Conservation (phyloP, 2,797 vertebrate genomes). For the Phataginus tricuspis region DNA sequence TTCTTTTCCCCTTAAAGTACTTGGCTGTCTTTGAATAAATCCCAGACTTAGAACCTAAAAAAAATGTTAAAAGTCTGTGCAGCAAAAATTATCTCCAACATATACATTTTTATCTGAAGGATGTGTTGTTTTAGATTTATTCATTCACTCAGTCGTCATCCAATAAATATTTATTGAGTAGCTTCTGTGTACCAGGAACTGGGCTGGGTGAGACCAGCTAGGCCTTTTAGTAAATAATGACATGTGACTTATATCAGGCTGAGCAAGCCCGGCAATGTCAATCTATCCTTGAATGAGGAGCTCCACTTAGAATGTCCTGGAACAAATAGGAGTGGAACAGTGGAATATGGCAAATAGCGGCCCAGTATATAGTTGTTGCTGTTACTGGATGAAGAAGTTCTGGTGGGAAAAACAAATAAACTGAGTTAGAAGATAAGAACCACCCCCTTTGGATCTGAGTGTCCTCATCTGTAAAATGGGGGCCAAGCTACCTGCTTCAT, state of each 20-base stretch:
- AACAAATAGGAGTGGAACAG: neutral
- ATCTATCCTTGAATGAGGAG: conserved; percentile 37
- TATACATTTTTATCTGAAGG: conserved; percentile 31
- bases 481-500: neutral
- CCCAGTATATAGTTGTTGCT: neutral
- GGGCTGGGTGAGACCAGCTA: neutral
- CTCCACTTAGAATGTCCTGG: conserved; percentile 18
- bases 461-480: neutral
- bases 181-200: conserved; percentile 22
- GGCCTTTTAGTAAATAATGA: conserved; percentile 47
- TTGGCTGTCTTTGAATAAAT: conserved; percentile 15
- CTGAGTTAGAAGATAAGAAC: neutral
- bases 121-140: neutral
- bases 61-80: conserved; percentile 14
- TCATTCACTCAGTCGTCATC: conserved; percentile 19
- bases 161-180: conserved; percentile 36
- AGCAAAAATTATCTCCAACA: conserved; percentile 42
- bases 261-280: neutral
- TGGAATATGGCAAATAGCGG: neutral
- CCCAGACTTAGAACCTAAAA: conserved; percentile 10
- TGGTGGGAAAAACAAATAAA: neutral
- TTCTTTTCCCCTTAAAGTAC: neutral
- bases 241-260: conserved; percentile 18
- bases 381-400: neutral
- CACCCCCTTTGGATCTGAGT: neutral